Evolutionary conservation across 2,888 invertebrate species (phyloP), one percentile per base, ranked within the genome.

Genomic region (Petrolisthes cinctipes): DNA sequence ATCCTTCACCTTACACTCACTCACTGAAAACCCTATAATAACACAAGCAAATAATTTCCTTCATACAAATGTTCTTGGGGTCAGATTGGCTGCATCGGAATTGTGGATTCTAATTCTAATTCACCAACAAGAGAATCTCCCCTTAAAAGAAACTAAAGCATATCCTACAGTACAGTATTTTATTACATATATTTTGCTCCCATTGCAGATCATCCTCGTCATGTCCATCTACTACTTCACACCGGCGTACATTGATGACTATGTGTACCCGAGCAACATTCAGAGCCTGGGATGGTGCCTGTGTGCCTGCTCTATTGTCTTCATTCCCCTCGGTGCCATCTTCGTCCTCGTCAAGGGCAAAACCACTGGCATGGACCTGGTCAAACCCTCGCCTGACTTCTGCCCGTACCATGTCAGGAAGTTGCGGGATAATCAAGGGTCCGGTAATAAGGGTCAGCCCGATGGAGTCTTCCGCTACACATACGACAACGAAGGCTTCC

Each of bases 401-500:
- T 89, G 89, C 54, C 89, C 89, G 9, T 54, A 51, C 53, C 86
- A 86, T 66, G 68, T 83, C 1, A 78, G 89, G 73, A 73, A 86
- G 66, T n/a, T 83, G 61, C 37, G 85, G 4, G 82, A 86, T 20
- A 20, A 11, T 66, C 20, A 82, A 17, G 73, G 68, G 9, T 76
- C 68, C 56, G 78, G 37, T 54, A 54, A 4, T 11, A 82, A 82
- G 66, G 86, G 86, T 14, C 78, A 82, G 37, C 84, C 82, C 5
- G 86, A 81, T 14, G 86, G 88, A 0, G 84, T 86, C 76, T 90
- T 90, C 86, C 86, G 85, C 66, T 90, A 90, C 82, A 89, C 86
- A 0, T 86, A 90, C 78, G 90, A 90, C 71, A 90, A 90, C 61
- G 90, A 90, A 14, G 90, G 90, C n/a, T 90, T 78, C 82, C 86